A percentile compares a stretch with the other conserved stretches of the same genome.
phyloP scores from a whole-genome alignment of 2,888 invertebrate genomes.

The Drosophila austrosaltans region DNA sequence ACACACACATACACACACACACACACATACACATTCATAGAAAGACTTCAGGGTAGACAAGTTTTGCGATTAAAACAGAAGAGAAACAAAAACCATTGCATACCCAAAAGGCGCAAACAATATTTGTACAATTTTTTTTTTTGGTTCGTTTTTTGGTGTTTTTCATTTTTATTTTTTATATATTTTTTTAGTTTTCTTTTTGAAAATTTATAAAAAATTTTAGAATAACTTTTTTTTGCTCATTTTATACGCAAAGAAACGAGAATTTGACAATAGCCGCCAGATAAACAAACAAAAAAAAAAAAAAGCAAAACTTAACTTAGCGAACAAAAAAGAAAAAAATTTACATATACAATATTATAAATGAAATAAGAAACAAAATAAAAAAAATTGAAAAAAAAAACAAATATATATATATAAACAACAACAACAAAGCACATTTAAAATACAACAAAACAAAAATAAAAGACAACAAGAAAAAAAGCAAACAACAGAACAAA shows the following conservation, averaged over 20 bases:
- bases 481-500: conserved; percentile 21
- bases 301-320: not conserved
- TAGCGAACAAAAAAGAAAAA: not conserved
- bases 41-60: not conserved
- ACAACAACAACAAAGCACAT: conserved; percentile 12
- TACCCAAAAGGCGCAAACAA: conserved; percentile 21
- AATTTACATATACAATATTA: conserved; percentile 4
- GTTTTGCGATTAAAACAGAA: not conserved
- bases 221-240: not conserved
- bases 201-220: not conserved
- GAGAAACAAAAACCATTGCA: not conserved
- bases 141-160: conserved; percentile 19
- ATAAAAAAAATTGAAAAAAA: conserved; percentile 22
- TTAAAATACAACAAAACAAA: conserved; percentile 20
- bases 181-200: not conserved
- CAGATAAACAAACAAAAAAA: not conserved
- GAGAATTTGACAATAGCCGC: conserved; percentile 45
- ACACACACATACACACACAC: conserved; percentile 1
- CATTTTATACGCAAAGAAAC: conserved; percentile 16
- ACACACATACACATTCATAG: not conserved
- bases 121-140: conserved; percentile 3
- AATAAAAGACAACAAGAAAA: conserved; percentile 12
- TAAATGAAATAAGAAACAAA: conserved; percentile 12
- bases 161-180: conserved; percentile 26
- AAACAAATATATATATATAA: not conserved